phyloP scores from a whole-genome alignment of 2,113 vertebrate species.

The Ptilorrhoa leucosticta region DNA sequence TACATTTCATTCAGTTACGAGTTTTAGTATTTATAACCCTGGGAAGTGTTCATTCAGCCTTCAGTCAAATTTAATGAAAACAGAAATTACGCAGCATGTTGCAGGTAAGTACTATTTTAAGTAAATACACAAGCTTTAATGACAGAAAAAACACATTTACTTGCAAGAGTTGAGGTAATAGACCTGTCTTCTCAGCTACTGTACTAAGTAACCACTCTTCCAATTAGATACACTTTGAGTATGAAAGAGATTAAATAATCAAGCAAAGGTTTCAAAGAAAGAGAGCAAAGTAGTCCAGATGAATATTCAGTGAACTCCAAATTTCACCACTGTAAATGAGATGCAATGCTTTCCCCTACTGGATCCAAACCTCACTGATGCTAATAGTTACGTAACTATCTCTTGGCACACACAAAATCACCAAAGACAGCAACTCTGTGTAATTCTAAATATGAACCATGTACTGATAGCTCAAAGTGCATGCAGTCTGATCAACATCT shows the following conservation, averaged over 20 bases:
- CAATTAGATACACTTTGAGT: background rate
- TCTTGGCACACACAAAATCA: background rate
- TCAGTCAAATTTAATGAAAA: background rate
- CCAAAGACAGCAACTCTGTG: rapidly evolving
- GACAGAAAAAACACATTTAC: background rate
- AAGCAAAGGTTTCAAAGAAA: background rate
- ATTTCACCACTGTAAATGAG: background rate
- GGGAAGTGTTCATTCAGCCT: background rate
- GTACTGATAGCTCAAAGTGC: background rate
- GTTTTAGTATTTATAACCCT: slow-evolving; percentile 4
- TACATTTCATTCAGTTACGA: slow-evolving; percentile 6
- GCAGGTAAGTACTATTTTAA: background rate
- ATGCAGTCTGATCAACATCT: background rate
- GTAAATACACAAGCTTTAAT: background rate
- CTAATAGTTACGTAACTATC: background rate
- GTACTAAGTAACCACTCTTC: background rate
- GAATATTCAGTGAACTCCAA: background rate
- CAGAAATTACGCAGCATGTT: slow-evolving; percentile 17
- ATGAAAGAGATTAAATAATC: background rate
- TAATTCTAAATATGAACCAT: background rate
- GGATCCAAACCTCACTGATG: background rate
- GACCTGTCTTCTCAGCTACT: background rate
- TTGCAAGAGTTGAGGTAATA: background rate
- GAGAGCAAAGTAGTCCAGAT: background rate
- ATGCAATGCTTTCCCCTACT: background rate